Evolutionary conservation across 2,797 vertebrate species (phyloP), one percentile per base, ranked within the genome.

Genomic region (Diceros bicornis): DNA sequence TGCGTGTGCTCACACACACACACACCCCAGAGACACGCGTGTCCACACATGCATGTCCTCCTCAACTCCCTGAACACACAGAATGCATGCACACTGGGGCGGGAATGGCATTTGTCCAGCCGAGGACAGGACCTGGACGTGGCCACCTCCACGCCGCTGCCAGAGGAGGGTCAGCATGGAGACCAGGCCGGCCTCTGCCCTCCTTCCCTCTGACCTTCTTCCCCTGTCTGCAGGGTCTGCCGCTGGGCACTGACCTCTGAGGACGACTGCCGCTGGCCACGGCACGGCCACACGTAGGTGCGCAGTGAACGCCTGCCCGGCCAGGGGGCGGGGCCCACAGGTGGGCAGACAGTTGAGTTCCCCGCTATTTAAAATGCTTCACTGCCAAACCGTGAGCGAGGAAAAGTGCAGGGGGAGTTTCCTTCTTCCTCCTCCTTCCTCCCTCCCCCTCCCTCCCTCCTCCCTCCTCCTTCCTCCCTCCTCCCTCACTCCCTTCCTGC

Each of bases 101-200:
- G 8, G 37, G 52, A 34, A 47, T 3, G 29, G 12, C 1, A 0
- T n/a, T 11, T 21, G 17, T 57, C 61, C 17, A 7, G 21, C 9
- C 25, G 20, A 66, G 23, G 61, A 13, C 69, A 74, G 55, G 7
- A 34, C 29, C 71, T 16, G 17, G 71, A 17, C 12, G 4, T 23
- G 61, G 29, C 41, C 71, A 41, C 29, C 11, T 6, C 34, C 37
- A 68, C 0, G 1, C 7, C 2, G 44, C 59, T 44, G 23, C 29
- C 17, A 64, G 91, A 72, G 32, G 21, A 71, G 29, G 7, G 69
- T 32, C 55, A n/a, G 69, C 85, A 9, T 69, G 20, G 29, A 69
- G 37, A 50, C 23, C 0, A 71, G 50, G 21, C 2, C 0, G 6
- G 75, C 17, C 23, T 61, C 66, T 11, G 18, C 47, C 47, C 47